These are phyloP conservation scores for Oenanthe oenanthe DNA, from an alignment of 2,113 vertebrate species.

Conservation along the genomic window DNA sequence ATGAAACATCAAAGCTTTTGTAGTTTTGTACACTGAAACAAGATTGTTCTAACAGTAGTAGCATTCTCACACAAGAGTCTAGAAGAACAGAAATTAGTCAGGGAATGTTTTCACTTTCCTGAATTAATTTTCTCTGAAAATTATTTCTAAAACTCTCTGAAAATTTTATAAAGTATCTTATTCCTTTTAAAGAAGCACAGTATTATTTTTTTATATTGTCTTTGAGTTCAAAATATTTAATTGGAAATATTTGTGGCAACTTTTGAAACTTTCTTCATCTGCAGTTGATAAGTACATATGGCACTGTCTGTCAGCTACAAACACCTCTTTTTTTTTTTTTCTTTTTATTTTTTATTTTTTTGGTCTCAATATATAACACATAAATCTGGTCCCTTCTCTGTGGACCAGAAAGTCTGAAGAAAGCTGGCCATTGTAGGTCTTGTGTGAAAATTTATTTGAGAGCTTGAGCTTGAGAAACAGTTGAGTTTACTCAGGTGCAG, in stretches of 20 bases:
- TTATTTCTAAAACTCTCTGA: not conserved
- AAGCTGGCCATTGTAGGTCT: not conserved
- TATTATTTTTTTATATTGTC: not conserved
- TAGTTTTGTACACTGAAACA: not conserved
- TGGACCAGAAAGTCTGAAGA: not conserved
- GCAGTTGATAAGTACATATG: not conserved
- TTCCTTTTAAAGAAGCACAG: not conserved
- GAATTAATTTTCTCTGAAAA: not conserved
- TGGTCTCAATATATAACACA: not conserved
- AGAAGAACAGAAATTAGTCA: not conserved
- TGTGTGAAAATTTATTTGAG: not conserved
- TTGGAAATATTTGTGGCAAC: not conserved
- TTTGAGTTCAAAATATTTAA: not conserved
- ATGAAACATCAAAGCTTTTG: not conserved
- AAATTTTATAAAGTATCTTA: not conserved
- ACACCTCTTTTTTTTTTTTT: not conserved
- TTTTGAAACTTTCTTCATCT: not conserved
- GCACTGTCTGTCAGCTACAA: not conserved
- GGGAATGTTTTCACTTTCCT: not conserved
- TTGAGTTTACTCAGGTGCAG: not conserved
- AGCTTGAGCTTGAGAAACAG: not conserved
- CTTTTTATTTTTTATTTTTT: not conserved
- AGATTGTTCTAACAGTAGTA: not conserved
- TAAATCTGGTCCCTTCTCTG: not conserved
- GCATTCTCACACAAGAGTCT: not conserved